Evolutionary conservation across 2,113 vertebrate species (phyloP).

Genomic region (Dasyurus viverrinus): DNA sequence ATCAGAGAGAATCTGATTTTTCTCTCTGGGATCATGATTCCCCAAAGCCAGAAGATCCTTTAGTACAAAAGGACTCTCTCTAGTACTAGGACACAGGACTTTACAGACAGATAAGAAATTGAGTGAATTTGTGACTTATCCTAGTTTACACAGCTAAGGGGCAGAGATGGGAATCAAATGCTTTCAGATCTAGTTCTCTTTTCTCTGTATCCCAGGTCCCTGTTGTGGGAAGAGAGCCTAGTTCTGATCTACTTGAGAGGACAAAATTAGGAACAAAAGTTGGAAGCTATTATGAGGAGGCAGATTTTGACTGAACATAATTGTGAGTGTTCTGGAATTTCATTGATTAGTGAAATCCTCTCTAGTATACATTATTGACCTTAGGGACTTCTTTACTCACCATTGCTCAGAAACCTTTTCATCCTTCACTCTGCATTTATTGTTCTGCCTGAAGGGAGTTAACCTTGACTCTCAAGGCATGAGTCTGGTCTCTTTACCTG

Average conservation of each 20-base stretch:
- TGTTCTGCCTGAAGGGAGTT: background rate
- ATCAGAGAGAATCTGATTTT: background rate
- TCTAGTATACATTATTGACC: too few species aligned
- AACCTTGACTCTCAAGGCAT: background rate
- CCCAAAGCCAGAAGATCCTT: background rate
- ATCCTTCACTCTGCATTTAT: too few species aligned
- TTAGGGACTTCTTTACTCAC: too few species aligned
- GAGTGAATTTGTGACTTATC: background rate
- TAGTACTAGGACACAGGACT: background rate
- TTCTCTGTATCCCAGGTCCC: background rate
- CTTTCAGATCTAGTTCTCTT: background rate
- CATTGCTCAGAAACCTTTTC: too few species aligned
- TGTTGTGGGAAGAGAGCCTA: background rate
- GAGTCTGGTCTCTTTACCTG: background rate
- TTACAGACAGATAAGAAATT: background rate
- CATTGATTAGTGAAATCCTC: too few species aligned
- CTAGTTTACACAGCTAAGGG: background rate
- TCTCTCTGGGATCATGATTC: background rate
- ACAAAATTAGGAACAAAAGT: background rate
- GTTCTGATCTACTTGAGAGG: background rate
- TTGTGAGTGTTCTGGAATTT: background rate
- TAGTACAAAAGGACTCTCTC: background rate
- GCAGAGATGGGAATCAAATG: background rate
- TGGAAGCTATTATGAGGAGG: background rate
- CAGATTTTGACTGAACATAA: background rate